Evolutionary conservation across 2,113 vertebrate genomes (phyloP).

Genomic region (Thermophis baileyi): DNA sequence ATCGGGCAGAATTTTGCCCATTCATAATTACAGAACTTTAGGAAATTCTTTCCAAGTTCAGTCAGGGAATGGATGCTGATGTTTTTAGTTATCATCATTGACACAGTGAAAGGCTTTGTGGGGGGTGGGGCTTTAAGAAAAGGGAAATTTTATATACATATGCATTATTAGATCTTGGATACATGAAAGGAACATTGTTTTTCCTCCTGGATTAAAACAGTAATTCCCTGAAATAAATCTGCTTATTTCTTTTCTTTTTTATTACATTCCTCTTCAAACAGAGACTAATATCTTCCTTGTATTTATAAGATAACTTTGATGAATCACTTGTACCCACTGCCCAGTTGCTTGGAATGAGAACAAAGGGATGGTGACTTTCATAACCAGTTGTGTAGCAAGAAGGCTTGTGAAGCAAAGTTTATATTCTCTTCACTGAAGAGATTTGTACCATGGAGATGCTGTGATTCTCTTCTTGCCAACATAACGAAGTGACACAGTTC

Average conservation of each 20-base stretch:
- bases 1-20: neutral
- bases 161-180: neutral
- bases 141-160: neutral
- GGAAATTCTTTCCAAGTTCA: neutral
- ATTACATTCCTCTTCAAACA: neutral
- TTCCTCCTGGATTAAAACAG: neutral
- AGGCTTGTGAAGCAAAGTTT: neutral
- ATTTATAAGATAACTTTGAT: neutral
- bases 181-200: neutral
- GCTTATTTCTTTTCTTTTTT: neutral
- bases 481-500: neutral
- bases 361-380: neutral
- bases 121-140: neutral
- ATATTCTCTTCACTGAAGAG: neutral
- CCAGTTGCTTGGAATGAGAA: neutral
- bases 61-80: neutral
- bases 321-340: neutral
- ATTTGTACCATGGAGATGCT: neutral
- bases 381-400: neutral
- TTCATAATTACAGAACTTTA: neutral
- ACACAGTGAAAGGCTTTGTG: neutral
- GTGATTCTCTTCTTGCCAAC: neutral
- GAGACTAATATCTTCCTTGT: neutral
- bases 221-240: neutral
- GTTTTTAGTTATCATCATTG: neutral